These are phyloP conservation scores for Caenorhabditis sp. DNA, from an alignment of 2,888 invertebrate species.

Conservation along the genomic window DNA sequence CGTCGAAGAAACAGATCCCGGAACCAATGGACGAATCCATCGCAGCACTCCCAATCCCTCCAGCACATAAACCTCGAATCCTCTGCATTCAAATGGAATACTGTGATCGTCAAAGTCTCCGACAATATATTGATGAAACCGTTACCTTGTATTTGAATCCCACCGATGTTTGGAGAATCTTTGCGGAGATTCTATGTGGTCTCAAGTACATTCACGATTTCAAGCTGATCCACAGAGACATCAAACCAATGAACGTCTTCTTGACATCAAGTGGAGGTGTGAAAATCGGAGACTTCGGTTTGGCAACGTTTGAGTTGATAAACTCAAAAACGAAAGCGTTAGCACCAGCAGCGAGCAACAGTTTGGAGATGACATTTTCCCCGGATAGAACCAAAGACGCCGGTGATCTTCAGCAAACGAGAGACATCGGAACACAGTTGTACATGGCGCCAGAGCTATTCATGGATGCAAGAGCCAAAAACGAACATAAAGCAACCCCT, in stretches of 20 bases:
- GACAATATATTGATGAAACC: slow-evolving; percentile 66
- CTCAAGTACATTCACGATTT: slow-evolving; percentile 80
- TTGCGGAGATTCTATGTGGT: slow-evolving; percentile 93
- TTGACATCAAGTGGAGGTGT: slow-evolving; percentile 93
- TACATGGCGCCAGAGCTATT: slow-evolving; percentile 95
- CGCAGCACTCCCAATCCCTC: background rate
- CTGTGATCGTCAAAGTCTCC: slow-evolving; percentile 95
- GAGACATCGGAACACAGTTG: slow-evolving; percentile 93
- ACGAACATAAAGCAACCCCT: slow-evolving; percentile 11
- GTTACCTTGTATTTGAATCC: slow-evolving; percentile 9
- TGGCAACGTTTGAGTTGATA: slow-evolving; percentile 86
- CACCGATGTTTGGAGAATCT: slow-evolving; percentile 86
- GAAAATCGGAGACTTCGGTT: slow-evolving; percentile 98
- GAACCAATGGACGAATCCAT: background rate
- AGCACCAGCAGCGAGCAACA: slow-evolving; percentile 11
- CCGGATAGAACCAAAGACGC: slow-evolving; percentile 4
- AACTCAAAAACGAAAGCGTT: slow-evolving; percentile 10
- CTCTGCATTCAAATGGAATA: slow-evolving; percentile 92
- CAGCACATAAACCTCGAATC: slow-evolving; percentile 49
- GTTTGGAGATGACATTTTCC: slow-evolving; percentile 25
- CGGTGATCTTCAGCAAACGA: slow-evolving; percentile 66
- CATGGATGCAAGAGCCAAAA: background rate
- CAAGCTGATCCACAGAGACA: slow-evolving; percentile 80
- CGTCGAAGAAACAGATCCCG: background rate
- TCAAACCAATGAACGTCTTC: slow-evolving; percentile 90